Conservation (phyloP, 2,888 invertebrate genomes). For the Ormia ochracea region DNA sequence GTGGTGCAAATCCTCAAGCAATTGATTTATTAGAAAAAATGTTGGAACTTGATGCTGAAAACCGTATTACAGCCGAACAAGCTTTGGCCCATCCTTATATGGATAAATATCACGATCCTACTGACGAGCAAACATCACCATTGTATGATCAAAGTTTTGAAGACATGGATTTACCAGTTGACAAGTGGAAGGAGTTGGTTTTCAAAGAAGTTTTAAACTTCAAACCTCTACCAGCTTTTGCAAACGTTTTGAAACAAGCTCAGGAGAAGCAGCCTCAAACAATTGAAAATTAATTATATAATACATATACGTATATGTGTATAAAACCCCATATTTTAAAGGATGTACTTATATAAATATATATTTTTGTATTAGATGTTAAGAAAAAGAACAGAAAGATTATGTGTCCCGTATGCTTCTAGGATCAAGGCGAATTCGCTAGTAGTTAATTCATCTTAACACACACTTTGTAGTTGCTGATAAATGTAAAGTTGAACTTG, state of each 20-base stretch:
- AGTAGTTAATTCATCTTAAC: too few relatives aligned
- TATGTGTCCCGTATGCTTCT: not conserved
- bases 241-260: constrained; percentile 67
- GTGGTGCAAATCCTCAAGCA: constrained; percentile 94
- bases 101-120: constrained; percentile 96
- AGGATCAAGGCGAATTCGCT: too few relatives aligned
- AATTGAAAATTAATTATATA: constrained; percentile 1
- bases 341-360: constrained; percentile 44
- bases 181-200: constrained; percentile 94
- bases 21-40: constrained; percentile 96
- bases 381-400: not conserved
- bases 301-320: not conserved
- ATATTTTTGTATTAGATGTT: not conserved
- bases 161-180: constrained; percentile 93
- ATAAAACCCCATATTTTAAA: constrained; percentile 17
- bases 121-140: constrained; percentile 93
- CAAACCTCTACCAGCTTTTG: constrained; percentile 80
- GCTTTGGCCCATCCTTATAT: constrained; percentile 81
- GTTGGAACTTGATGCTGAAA: constrained; percentile 97
- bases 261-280: constrained; percentile 61
- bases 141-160: constrained; percentile 97
- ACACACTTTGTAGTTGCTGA: too few relatives aligned
- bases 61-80: constrained; percentile 87
- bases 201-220: constrained; percentile 90
- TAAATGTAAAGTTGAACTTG: too few relatives aligned